Percentiles rank a stretch among this genome's conserved stretches.
Evolutionary conservation across 2,113 vertebrate species (phyloP).

Genomic region (Desmodus rotundus): DNA sequence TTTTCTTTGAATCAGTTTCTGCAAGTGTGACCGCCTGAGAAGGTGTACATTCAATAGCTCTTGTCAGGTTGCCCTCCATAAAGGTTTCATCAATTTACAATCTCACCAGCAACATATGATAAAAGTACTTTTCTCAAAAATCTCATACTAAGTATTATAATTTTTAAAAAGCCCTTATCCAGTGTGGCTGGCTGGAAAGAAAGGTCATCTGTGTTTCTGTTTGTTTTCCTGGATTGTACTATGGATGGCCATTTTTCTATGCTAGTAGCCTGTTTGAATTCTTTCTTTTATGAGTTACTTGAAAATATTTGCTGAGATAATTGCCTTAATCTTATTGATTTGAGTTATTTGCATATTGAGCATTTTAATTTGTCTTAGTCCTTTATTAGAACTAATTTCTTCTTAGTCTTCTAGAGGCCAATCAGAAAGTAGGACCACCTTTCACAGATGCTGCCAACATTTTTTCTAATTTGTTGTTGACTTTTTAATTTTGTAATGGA

Average conservation of each 20-base stretch:
- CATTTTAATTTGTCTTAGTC: neutral
- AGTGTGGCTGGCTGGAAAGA: neutral
- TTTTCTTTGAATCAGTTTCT: neutral
- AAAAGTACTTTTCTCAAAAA: neutral
- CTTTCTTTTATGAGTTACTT: neutral
- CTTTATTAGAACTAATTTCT: neutral
- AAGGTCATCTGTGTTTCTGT: neutral
- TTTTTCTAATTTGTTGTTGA: too few species aligned
- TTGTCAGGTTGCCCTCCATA: neutral
- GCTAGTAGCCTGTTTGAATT: too few species aligned
- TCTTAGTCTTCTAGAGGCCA: neutral
- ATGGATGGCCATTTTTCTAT: neutral
- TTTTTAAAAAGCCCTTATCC: neutral
- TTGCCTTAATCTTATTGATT: neutral
- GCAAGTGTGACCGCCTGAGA: neutral
- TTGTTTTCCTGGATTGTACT: neutral
- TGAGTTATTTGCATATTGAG: neutral
- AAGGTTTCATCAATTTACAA: rapidly evolving
- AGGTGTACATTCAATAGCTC: neutral
- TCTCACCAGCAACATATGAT: neutral
- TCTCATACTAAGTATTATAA: neutral
- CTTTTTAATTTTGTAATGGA: neutral
- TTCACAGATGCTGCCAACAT: neutral
- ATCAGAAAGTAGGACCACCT: too few species aligned
- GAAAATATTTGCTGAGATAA: neutral